Base-by-base conservation (phyloP, 2,888 invertebrate genomes). In the Orchestes rusci region DNA sequence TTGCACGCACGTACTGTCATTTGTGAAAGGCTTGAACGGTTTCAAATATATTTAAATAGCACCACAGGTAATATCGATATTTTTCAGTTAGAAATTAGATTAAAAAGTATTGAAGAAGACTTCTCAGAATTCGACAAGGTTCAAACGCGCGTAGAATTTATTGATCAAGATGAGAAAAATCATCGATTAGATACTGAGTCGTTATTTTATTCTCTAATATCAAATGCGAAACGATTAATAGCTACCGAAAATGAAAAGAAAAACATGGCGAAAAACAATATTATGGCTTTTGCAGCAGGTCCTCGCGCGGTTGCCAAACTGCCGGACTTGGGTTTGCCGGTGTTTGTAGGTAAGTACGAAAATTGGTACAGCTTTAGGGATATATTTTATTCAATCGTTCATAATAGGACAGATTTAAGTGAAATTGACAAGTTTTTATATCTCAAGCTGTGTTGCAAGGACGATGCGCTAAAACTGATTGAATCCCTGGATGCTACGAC, bases 401-500 rank as follows among this genome's bases (percentile, higher is more conserved):
- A 39, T 30, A 29, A 30, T 39, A 15, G 18, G 7, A 30, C 10
- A 5, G 39, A 39, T 16, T 17, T 39, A 29, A 12, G 30, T 7
- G 39, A 39, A 3, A 39, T 23, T 5, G 30, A 39, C 12, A 39
- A 39, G 30, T 31, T 39, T 13, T 17, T 39, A n/a, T 29, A 39
- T 32, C 20, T 39, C n/a, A 39, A 39, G 17, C 13, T 39, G n/a
- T 39, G 39, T 39, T 39, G 39, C 16, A 30, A 39, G 16, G 31
- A 23, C 8, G 39, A 39, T 32, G 38, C 43, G 1, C 16, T 37
- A 5, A 37, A 43, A n/a, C 16, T 43, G 2, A 43, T 43, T 2
- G 27, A 32, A 19, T 23, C 20, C 10, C 2, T 41, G 12, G 41
- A 41, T 16, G 16, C 28, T 16, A 34, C 17, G 4, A 16, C 33